Evolutionary conservation across 30 jellyfish, hydroid and myxozoan species (phyloP).

Genomic region (Nemopilema nomurai): DNA sequence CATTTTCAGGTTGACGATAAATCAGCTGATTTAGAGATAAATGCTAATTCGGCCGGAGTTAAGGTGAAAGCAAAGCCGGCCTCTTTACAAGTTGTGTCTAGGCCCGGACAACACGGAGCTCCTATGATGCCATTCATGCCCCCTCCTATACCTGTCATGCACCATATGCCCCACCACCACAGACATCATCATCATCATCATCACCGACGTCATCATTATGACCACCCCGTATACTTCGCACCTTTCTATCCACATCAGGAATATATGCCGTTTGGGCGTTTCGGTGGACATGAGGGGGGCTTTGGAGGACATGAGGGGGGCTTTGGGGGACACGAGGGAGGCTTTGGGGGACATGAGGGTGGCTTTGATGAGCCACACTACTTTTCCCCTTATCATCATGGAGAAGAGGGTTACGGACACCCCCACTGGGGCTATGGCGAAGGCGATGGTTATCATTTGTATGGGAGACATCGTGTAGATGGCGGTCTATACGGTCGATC

Average conservation of each 20-base stretch:
- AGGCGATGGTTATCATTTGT: conserved; percentile 59
- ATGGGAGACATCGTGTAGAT: conserved; percentile 38
- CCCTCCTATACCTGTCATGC: conserved; percentile 82
- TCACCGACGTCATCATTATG: conserved; percentile 84
- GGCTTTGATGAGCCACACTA: conserved; percentile 58
- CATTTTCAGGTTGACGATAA: conserved; percentile 95
- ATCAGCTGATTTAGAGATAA: conserved; percentile 90
- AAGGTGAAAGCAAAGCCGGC: conserved; percentile 97
- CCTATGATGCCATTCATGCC: conserved; percentile 74
- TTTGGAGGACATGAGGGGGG: conserved; percentile 73
- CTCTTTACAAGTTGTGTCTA: conserved; percentile 91
- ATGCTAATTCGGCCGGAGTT: conserved; percentile 98
- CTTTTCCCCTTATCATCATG: conserved; percentile 58
- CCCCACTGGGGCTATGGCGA: conserved; percentile 73
- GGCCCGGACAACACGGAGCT: conserved; percentile 85
- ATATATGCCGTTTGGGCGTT: conserved; percentile 42
- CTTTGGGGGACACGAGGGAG: conserved; percentile 74
- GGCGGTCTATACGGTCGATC: conserved; percentile 77
- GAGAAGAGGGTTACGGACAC: conserved; percentile 50
- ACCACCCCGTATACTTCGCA: conserved; percentile 19
- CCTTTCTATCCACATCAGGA: conserved; percentile 39
- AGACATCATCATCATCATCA: conserved; percentile 81
- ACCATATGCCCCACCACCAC: conserved; percentile 72
- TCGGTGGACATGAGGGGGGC: conserved; percentile 30
- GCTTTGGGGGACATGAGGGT: conserved; percentile 73